Evolutionary conservation across 2,888 invertebrate genomes (phyloP), one percentile per base, ranked within the genome.

Genomic region (Pardosa pseudoannulata): DNA sequence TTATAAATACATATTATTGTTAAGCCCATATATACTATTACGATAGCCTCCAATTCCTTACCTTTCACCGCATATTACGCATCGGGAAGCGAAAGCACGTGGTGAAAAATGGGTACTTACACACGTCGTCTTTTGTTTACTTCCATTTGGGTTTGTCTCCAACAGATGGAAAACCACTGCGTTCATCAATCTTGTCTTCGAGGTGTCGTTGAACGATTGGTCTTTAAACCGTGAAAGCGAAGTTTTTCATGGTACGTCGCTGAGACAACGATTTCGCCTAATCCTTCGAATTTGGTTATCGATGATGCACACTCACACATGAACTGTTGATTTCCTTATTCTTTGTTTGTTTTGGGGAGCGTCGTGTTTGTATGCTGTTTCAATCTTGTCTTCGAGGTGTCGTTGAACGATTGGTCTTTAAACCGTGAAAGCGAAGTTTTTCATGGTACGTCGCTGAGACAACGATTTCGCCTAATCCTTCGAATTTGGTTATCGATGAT

Each of bases 321-420:
- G 7, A 46, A 46, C 11, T 7, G 36, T 36, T 46, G n/a, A 46
- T 46, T 46, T n/a, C 46, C 46, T 46, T 46, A 9, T 46, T 46
- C 16, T 11, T 46, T n/a, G 13, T 6, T 46, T 46, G 13, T 46
- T 46, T 16, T 46, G 5, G n/a, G n/a, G n/a, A n/a, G n/a, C n/a
- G n/a, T n/a, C n/a, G n/a, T n/a, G n/a, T n/a, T n/a, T n/a, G n/a
- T n/a, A n/a, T n/a, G n/a, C n/a, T n/a, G n/a, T n/a, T n/a, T n/a
- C n/a, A n/a, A n/a, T n/a, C n/a, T n/a, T n/a, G n/a, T n/a, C 56
- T 3, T 6, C 6, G 23, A 23, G 11, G 23, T 56, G 56, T 56
- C 56, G 56, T 56, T 56, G 56, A 56, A 56, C 56, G 56, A 56
- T 2, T 56, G 56, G 19, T 56, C 56, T 16, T 23, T 56, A 56